Conservation (phyloP, 2,888 invertebrate genomes). For the Cenopis cana region DNA sequence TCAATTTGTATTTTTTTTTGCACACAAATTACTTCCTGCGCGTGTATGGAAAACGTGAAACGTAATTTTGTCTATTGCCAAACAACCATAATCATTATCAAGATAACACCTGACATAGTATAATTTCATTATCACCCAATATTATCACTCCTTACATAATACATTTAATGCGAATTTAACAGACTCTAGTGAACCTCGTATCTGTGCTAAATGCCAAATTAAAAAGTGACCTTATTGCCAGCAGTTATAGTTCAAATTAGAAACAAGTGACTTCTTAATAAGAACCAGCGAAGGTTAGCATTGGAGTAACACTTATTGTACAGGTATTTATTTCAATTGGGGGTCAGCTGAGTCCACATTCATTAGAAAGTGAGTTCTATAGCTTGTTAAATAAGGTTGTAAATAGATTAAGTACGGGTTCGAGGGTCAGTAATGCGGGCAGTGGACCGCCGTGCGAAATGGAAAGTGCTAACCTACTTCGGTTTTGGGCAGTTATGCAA, state of each 20-base stretch:
- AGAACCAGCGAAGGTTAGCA: slow-evolving; percentile 20
- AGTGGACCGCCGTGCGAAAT: slow-evolving; percentile 63
- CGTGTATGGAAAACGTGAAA: slow-evolving; percentile 2
- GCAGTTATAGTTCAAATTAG: not conserved
- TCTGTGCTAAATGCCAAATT: not conserved
- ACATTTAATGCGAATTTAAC: slow-evolving; percentile 14
- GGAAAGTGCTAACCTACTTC: slow-evolving; percentile 74
- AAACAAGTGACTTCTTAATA: not conserved
- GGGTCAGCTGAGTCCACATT: slow-evolving; percentile 10
- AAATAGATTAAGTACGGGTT: slow-evolving; percentile 37
- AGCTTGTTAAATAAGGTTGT: slow-evolving; percentile 23
- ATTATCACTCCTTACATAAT: slow-evolving; percentile 27
- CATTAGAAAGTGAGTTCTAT: slow-evolving; percentile 15
- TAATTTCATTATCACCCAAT: slow-evolving; percentile 21
- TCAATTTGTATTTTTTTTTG: too few species aligned
- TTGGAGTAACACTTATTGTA: slow-evolving; percentile 27
- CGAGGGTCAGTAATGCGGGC: slow-evolving; percentile 56
- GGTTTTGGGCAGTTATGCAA: slow-evolving; percentile 68
- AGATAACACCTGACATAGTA: slow-evolving; percentile 27
- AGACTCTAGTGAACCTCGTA: slow-evolving; percentile 6
- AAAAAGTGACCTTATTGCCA: not conserved
- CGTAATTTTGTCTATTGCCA: slow-evolving; percentile 10
- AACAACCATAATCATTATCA: slow-evolving; percentile 16
- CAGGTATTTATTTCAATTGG: slow-evolving; percentile 31
- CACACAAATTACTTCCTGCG: slow-evolving; percentile 15